Percentiles rank a stretch among this genome's conserved stretches.
Evolutionary conservation across 2,113 vertebrate genomes (phyloP).

Genomic region (Athene noctua): DNA sequence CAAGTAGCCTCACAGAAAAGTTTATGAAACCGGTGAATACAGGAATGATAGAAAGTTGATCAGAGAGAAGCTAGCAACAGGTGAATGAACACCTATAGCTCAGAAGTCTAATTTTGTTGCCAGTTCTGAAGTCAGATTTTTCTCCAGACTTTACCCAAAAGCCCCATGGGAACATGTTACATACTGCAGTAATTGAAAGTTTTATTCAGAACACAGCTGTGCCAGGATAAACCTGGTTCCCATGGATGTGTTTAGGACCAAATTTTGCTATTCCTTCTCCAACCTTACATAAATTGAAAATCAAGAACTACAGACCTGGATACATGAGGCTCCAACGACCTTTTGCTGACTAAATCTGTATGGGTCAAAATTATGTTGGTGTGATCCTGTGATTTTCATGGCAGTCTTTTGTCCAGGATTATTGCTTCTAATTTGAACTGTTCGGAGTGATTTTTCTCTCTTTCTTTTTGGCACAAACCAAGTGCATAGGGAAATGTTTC

Average conservation of each 20-base stretch:
- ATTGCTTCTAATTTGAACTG: constrained; percentile 41
- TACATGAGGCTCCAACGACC: neutral
- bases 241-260: neutral
- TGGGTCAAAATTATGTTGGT: neutral
- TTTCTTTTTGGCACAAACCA: constrained; percentile 19
- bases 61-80: neutral
- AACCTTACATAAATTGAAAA: neutral
- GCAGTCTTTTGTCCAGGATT: constrained; percentile 15
- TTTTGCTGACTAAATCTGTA: neutral
- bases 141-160: neutral
- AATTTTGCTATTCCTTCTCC: neutral
- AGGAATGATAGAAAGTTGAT: neutral
- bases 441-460: constrained; percentile 37
- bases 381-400: constrained; percentile 32
- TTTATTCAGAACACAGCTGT: constrained; percentile 26
- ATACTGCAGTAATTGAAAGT: neutral
- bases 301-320: neutral
- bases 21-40: neutral
- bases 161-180: neutral
- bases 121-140: neutral
- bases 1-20: neutral
- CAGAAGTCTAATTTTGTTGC: neutral
- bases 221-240: neutral
- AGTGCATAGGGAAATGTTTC: neutral
- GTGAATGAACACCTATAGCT: neutral